phyloP scores from a whole-genome alignment of 2,888 invertebrate species.

The Meta bourneti region DNA sequence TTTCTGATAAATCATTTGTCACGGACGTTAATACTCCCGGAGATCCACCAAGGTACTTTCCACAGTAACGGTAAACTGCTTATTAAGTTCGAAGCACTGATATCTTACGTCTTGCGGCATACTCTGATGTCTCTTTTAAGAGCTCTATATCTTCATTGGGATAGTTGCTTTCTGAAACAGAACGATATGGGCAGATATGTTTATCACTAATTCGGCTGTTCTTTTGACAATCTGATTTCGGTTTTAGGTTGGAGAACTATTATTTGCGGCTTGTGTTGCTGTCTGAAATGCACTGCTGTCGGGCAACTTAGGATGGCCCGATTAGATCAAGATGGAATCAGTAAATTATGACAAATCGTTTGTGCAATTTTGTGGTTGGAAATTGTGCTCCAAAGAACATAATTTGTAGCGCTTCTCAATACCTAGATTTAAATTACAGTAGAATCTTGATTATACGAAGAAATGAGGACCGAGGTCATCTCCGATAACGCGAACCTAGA shows the following conservation, averaged over 20 bases:
- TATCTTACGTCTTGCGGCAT: neutral
- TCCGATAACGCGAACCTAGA: no score
- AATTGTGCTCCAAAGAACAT: no score
- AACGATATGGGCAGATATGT: neutral
- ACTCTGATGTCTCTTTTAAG: neutral
- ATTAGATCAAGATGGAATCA: neutral
- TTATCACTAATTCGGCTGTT: neutral
- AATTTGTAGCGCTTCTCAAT: no score
- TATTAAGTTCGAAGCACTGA: neutral
- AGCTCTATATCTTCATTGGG: neutral
- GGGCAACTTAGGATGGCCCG: neutral
- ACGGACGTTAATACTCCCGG: neutral
- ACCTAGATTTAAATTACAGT: no score
- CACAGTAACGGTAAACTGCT: neutral
- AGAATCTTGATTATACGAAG: no score
- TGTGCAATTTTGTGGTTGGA: neutral
- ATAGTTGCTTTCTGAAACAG: neutral
- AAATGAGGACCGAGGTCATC: no score
- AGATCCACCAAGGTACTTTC: neutral
- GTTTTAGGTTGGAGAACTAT: neutral
- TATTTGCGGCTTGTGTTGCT: neutral
- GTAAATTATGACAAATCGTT: neutral
- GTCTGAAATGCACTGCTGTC: neutral
- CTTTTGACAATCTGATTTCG: neutral
- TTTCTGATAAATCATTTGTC: conserved; percentile 13